Percentiles rank a stretch among this genome's conserved stretches.
phyloP scores from a whole-genome alignment of 2,888 invertebrate genomes.

The Catocala sponsa region DNA sequence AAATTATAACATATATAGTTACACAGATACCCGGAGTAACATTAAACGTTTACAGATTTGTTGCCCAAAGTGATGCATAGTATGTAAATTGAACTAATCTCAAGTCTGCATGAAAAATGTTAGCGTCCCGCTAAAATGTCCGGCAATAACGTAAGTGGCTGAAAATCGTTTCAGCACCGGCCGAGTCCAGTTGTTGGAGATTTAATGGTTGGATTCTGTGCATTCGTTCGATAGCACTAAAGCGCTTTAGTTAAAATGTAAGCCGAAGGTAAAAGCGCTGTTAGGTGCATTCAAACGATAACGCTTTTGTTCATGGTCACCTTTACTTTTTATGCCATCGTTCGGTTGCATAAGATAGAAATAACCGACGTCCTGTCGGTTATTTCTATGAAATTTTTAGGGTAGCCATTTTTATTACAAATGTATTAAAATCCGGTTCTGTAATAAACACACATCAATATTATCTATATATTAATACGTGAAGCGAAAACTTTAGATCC shows the following conservation, averaged over 20 bases:
- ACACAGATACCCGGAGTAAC: background rate
- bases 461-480: too few species aligned
- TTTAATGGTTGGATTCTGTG: constrained; percentile 62
- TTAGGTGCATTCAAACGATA: constrained; percentile 55
- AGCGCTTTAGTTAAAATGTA: constrained; percentile 56
- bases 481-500: too few species aligned
- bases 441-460: too few species aligned
- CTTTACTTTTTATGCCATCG: constrained; percentile 41
- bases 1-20: too few species aligned
- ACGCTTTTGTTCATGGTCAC: constrained; percentile 47
- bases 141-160: constrained; percentile 59
- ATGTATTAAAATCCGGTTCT: too few species aligned
- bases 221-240: constrained; percentile 50
- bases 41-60: constrained; percentile 3
- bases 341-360: constrained; percentile 5
- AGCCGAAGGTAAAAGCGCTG: constrained; percentile 53
- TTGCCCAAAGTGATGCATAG: constrained; percentile 16
- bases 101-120: constrained; percentile 64
- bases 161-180: constrained; percentile 65
- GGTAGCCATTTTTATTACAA: background rate
- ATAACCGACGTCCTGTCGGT: too few species aligned
- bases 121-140: constrained; percentile 58
- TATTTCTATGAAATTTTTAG: constrained; percentile 1
- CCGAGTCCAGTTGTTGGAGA: constrained; percentile 59
- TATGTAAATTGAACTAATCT: constrained; percentile 47